Evolutionary conservation across 2,113 vertebrate genomes (phyloP).

Genomic region (Deroptyus accipitrinus): DNA sequence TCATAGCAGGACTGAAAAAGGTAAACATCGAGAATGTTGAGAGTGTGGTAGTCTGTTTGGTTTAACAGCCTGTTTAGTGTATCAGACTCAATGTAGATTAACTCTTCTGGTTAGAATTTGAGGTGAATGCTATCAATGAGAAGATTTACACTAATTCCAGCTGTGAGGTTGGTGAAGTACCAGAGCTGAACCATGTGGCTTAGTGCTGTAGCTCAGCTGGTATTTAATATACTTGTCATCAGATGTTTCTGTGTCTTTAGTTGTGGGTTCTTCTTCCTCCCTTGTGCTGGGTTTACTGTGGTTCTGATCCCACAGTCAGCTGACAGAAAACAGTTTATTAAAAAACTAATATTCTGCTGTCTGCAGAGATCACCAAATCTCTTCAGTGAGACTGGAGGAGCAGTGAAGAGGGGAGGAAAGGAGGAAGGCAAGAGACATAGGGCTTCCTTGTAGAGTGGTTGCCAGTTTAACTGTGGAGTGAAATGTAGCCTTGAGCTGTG

Average conservation of each 20-base stretch:
- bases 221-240: background rate
- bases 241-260: background rate
- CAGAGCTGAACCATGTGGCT: background rate
- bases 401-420: background rate
- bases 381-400: background rate
- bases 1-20: background rate
- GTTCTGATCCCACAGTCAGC: background rate
- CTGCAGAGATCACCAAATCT: background rate
- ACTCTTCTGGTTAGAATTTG: background rate
- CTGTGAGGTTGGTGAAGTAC: background rate
- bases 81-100: background rate
- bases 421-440: background rate
- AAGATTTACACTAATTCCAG: background rate
- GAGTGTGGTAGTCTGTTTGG: background rate
- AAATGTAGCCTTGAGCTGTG: background rate
- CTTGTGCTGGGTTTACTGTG: background rate
- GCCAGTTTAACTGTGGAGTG: background rate
- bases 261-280: background rate
- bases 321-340: background rate
- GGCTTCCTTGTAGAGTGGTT: background rate
- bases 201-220: background rate
- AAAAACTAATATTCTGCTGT: background rate
- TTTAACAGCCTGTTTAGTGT: background rate
- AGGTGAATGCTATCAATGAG: background rate
- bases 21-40: background rate